phyloP scores from a whole-genome alignment of 2,113 vertebrate genomes.

The Psittacara wagleri region DNA sequence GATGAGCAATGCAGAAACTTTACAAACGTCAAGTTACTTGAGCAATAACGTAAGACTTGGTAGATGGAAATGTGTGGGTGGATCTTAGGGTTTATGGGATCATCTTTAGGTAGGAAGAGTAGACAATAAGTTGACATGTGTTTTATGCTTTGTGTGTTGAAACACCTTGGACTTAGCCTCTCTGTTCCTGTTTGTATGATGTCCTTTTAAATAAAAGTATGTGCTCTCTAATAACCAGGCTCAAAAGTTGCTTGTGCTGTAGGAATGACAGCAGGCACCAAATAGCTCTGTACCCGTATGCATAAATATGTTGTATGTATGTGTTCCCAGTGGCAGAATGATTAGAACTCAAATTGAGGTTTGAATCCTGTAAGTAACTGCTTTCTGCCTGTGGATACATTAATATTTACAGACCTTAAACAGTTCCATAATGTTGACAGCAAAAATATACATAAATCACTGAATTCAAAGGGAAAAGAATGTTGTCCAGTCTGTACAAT shows the following conservation, averaged over 20 bases:
- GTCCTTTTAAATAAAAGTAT: not conserved
- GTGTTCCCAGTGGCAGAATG: not conserved
- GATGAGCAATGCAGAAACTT: not conserved
- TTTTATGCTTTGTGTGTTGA: not conserved
- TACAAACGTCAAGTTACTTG: not conserved
- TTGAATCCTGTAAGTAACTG: not conserved
- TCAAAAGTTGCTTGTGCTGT: not conserved
- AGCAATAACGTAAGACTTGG: not conserved
- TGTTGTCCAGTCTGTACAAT: not conserved
- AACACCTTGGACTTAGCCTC: not conserved
- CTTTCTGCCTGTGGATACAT: not conserved
- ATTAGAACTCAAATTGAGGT: not conserved
- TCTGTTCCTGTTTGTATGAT: not conserved
- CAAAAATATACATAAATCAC: not conserved
- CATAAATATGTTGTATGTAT: accelerated
- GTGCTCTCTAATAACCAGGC: not conserved
- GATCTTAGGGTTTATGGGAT: not conserved
- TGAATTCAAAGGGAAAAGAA: not conserved
- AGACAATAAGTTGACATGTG: not conserved
- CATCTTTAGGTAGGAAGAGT: not conserved
- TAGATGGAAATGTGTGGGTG: not conserved
- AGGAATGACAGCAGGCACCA: not conserved
- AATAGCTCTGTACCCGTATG: not conserved
- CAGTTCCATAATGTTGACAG: not conserved
- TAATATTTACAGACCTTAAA: not conserved